These are phyloP conservation scores for Sylvilagus floridanus DNA, from an alignment of 2,797 vertebrate species.

Conservation along the genomic window DNA sequence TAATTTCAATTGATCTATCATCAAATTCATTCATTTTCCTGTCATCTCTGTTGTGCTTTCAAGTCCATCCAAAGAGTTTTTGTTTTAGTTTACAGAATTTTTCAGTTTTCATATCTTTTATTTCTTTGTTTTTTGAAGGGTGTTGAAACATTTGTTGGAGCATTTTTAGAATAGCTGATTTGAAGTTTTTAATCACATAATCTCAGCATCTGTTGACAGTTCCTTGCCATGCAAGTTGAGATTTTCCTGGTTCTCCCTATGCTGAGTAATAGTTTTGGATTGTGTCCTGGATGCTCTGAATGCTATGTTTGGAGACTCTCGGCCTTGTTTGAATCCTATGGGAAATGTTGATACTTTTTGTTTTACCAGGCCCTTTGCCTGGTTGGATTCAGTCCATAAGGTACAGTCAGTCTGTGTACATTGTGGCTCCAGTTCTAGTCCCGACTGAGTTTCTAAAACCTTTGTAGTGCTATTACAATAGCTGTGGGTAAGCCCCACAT, in stretches of 20 bases:
- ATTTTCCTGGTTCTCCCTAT: not conserved
- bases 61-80: not conserved
- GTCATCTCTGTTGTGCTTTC: not conserved
- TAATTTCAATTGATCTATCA: not conserved
- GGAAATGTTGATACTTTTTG: not conserved
- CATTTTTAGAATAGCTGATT: constrained; percentile 7
- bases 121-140: constrained; percentile 3
- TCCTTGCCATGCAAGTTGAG: not conserved
- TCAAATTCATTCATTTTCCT: not conserved
- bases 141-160: not conserved
- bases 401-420: not conserved
- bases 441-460: not conserved
- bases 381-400: not conserved
- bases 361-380: not conserved
- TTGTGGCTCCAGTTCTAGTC: not conserved
- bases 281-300: not conserved
- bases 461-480: not conserved
- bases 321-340: not conserved
- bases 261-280: constrained; percentile 4
- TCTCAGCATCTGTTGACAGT: not conserved
- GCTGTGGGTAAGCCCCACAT: too few species aligned
- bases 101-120: not conserved
- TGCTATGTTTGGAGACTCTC: not conserved
- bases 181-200: not conserved
- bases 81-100: not conserved